A percentile compares a stretch with the other conserved stretches of the same genome.
Conservation (phyloP, 2,888 invertebrate genomes). For the Ormia ochracea region DNA sequence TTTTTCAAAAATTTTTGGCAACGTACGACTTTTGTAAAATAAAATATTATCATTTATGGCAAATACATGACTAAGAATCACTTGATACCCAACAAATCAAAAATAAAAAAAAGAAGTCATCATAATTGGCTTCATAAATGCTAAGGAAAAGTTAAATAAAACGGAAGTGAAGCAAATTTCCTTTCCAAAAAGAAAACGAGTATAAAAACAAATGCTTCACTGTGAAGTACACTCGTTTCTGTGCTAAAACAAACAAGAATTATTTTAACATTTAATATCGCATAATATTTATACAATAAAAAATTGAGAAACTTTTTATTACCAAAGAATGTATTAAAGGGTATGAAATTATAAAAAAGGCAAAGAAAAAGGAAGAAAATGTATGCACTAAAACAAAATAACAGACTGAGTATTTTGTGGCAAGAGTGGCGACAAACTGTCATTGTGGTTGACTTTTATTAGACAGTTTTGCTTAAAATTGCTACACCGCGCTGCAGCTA, state of each 20-base stretch:
- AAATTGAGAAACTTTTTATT: conserved; percentile 20
- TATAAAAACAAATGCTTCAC: conserved; percentile 2
- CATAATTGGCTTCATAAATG: conserved; percentile 9
- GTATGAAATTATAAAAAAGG: neutral
- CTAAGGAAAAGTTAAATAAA: neutral
- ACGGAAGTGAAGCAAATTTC: conserved; percentile 22
- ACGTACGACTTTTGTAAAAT: no score
- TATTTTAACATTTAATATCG: conserved; percentile 22
- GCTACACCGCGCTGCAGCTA: conserved; percentile 16
- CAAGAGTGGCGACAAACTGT: conserved; percentile 61
- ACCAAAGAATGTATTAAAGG: conserved; percentile 43
- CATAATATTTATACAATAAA: conserved; percentile 20
- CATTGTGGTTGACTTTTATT: conserved; percentile 60
- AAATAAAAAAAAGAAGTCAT: neutral
- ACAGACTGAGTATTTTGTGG: conserved; percentile 43
- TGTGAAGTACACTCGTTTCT: neutral
- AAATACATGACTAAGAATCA: neutral
- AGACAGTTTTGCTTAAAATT: conserved; percentile 47
- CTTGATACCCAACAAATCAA: neutral
- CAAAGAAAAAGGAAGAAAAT: neutral
- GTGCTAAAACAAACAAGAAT: conserved; percentile 4
- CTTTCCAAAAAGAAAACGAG: neutral
- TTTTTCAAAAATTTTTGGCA: no score
- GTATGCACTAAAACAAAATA: conserved; percentile 40
- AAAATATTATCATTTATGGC: neutral